Evolutionary conservation across 2,888 invertebrate genomes (phyloP), one percentile per base, ranked within the genome.

Genomic region (Eucera pruinosa): DNA sequence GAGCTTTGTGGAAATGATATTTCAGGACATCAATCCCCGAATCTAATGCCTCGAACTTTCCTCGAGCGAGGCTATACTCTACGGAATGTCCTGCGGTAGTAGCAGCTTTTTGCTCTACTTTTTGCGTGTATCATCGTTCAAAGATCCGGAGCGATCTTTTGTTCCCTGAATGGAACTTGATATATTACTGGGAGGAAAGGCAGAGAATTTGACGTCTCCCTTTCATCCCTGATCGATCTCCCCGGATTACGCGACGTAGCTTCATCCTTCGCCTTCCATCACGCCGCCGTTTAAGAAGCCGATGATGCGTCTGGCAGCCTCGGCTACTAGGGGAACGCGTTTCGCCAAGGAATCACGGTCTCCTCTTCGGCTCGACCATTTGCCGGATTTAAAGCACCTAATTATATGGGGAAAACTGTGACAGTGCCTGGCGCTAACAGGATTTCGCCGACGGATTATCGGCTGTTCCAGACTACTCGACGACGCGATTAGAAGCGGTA

Each of bases 401-500:
- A 75, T 75, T 75, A 52, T 52, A 74, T 39, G 30, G n/a, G 47
- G 65, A 27, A 72, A 71, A 71, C 50, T 61, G 47, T 30, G 69
- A 47, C 75, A 20, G 33, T 64, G 52, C 36, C 33, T 3, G 65
- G 45, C 45, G 39, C 66, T 74, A 75, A 75, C 58, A 45, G 47
- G 75, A 75, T 75, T 75, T 18, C 45, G 58, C 7, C 30, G 33
- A 36, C 57, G 75, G 65, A 65, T 75, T 75, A 75, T 75, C 75
- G 72, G 36, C 55, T 64, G 27, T 41, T 62, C 41, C 27, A 55
- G 55, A 48, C 57, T 62, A 62, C 13, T 20, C 45, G 39, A 33
- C 76, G 41, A 66, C 43, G 25, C 58, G 65, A 75, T 75, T 75
- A 75, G 75, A 75, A 75, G 75, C 65, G 76, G 75, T 41, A 75